Percentiles rank a stretch among this genome's conserved stretches.
Evolutionary conservation across 1,140 invertebrate species (phyloP).

Genomic region (Venturia canescens): DNA sequence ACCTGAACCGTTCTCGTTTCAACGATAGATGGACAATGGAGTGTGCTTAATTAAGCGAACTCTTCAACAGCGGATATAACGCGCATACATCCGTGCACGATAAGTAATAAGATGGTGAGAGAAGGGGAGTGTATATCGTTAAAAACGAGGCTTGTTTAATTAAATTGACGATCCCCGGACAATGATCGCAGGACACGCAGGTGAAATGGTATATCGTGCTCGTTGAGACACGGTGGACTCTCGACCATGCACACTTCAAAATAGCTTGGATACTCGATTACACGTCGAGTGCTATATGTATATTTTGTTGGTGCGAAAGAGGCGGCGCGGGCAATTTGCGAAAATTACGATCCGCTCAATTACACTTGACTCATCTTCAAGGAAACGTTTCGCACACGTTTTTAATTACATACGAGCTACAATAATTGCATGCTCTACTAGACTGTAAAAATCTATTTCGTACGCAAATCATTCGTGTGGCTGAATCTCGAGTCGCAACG

Average conservation of each 20-base stretch:
- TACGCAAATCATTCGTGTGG: slow-evolving; percentile 20
- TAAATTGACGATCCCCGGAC: slow-evolving; percentile 51
- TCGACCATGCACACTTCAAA: background rate
- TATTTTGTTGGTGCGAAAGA: slow-evolving; percentile 24
- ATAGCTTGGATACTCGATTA: slow-evolving; percentile 30
- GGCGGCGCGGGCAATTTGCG: slow-evolving; percentile 33
- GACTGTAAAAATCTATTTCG: slow-evolving; percentile 24
- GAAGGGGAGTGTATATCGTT: slow-evolving; percentile 31
- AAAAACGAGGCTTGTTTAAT: slow-evolving; percentile 53
- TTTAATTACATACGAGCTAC: slow-evolving; percentile 24
- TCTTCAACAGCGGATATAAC: slow-evolving; percentile 19
- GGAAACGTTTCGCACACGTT: slow-evolving; percentile 31
- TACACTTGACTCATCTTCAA: slow-evolving; percentile 18
- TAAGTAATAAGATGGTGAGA: slow-evolving; percentile 15
- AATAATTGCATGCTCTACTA: slow-evolving; percentile 43
- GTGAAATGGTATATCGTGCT: slow-evolving; percentile 50
- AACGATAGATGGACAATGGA: slow-evolving; percentile 5
- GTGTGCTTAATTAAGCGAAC: slow-evolving; percentile 29
- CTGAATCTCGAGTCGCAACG: background rate
- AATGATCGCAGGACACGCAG: slow-evolving; percentile 54
- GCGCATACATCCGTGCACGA: slow-evolving; percentile 24
- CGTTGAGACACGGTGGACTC: slow-evolving; percentile 34
- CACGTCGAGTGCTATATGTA: background rate
- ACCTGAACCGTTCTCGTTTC: slow-evolving; percentile 34
- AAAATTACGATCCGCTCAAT: slow-evolving; percentile 28